Evolutionary conservation across 2,797 vertebrate species (phyloP), one percentile per base, ranked within the genome.

Genomic region (Pteropus rufus): DNA sequence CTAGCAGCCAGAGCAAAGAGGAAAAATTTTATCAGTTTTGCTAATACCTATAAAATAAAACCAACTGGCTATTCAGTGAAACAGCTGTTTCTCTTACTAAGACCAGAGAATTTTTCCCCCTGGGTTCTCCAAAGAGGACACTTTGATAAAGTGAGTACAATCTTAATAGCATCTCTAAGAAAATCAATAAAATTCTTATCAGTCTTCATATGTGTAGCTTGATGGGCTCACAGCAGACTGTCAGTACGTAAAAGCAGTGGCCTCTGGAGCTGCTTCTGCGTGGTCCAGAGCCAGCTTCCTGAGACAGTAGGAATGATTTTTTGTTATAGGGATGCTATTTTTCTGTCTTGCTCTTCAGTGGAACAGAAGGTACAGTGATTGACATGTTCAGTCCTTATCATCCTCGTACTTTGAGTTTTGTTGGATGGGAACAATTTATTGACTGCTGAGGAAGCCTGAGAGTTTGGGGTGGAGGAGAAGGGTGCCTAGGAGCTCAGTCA

Each of bases 1-100:
- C 24, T 67, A 89, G 54, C 49, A 95, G 31, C 69, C 67, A 92
- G 64, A 94, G 70, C 81, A 84, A 83, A 93, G 69, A 97, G 29
- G 86, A 77, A n/a, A 64, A 49, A 31, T 86, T 46, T 41, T 79
- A 29, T 64, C 54, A 34, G 11, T 83, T 94, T 90, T 89, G 16
- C 19, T 14, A 80, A 1, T 54, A 81, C 36, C 39, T 91, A 2
- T 54, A 54, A 76, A 84, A 24, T 58, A 44, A 77, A 67, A 76
- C 34, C 69, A 75, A 49, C 29, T 77, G 41, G 18, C 72, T 92
- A 18, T 60, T 87, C 34, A 70, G 31, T 85, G 52, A 92, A 93
- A 52, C 4, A 62, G 10, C n/a, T 69, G 12, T 64, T 93, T 81
- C 34, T 96, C 10, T 85, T 85, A 39, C 4, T 56, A 36, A 87